These are phyloP conservation scores for Perca fluviatilis DNA, from an alignment of 2,113 vertebrate genomes.

Conservation along the genomic window DNA sequence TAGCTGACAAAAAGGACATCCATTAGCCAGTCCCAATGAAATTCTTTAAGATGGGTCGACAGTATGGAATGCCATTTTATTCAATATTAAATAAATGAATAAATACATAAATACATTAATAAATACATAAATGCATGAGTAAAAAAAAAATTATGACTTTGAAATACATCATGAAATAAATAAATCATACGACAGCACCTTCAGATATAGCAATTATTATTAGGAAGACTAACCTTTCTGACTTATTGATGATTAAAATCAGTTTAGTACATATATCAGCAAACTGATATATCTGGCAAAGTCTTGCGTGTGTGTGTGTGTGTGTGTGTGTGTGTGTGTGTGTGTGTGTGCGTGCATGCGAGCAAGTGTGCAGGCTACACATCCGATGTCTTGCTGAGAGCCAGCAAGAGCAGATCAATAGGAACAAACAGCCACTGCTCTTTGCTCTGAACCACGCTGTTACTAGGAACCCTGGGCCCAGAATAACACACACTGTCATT, in stretches of 20 bases:
- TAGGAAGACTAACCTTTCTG: background rate
- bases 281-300: background rate
- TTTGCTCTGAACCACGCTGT: conserved; percentile 13
- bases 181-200: background rate
- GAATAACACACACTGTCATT: background rate
- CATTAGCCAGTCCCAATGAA: background rate
- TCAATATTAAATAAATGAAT: too few species aligned
- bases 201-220: background rate
- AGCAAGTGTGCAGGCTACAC: background rate
- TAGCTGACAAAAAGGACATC: background rate
- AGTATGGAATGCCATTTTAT: too few species aligned
- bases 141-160: too few species aligned
- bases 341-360: background rate
- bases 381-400: conserved; percentile 9
- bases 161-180: too few species aligned
- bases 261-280: background rate
- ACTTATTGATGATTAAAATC: background rate
- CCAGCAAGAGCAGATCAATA: conserved; percentile 26
- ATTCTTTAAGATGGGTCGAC: background rate
- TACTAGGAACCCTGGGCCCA: background rate
- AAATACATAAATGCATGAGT: too few species aligned
- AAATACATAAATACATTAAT: too few species aligned
- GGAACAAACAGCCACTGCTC: conserved; percentile 33
- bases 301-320: background rate
- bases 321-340: background rate